Evolutionary conservation across 2,113 vertebrate species (phyloP).

Genomic region (Mastomys coucha): DNA sequence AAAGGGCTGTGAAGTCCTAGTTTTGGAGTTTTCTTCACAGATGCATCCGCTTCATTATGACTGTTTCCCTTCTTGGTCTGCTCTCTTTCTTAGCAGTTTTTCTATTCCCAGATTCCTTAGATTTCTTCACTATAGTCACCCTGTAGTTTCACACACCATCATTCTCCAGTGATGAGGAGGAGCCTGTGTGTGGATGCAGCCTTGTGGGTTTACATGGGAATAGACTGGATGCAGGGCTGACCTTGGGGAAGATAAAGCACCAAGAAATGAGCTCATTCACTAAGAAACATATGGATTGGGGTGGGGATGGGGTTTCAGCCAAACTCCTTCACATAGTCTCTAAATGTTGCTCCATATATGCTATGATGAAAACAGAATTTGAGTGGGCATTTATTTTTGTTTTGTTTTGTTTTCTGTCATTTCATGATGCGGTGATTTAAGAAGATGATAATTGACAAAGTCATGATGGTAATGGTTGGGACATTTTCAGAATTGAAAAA

Average conservation of each 20-base stretch:
- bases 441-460: neutral
- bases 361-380: neutral
- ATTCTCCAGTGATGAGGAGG: neutral
- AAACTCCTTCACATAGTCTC: neutral
- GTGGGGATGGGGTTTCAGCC: neutral
- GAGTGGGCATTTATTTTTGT: neutral
- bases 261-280: neutral
- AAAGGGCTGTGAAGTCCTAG: conserved; percentile 47
- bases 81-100: neutral
- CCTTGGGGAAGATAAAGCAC: neutral
- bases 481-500: neutral
- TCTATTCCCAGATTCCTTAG: neutral
- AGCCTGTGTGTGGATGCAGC: neutral
- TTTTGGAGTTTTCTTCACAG: conserved; percentile 28
- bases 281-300: neutral
- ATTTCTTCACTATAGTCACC: conserved; percentile 5
- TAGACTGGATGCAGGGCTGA: neutral
- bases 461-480: neutral
- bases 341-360: neutral
- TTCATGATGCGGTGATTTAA: neutral
- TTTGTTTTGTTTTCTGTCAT: neutral
- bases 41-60: neutral
- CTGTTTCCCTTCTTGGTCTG: neutral
- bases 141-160: neutral
- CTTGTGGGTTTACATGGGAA: neutral